A percentile compares a stretch with the other conserved stretches of the same genome.
These are phyloP conservation scores for Alosa alosa DNA, from an alignment of 2,113 vertebrate species.

Conservation along the genomic window DNA sequence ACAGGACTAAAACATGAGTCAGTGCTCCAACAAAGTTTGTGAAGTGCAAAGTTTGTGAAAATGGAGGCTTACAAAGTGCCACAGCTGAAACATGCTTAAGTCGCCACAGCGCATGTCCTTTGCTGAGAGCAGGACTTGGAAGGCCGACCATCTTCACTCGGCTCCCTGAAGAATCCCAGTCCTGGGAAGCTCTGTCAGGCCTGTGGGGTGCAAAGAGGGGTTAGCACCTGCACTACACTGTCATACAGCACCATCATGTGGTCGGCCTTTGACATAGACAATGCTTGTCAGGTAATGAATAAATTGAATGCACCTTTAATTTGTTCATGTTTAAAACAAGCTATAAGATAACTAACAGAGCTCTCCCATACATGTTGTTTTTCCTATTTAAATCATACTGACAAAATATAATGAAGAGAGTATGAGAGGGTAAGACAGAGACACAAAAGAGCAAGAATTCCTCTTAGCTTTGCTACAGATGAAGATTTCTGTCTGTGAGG, in stretches of 20 bases:
- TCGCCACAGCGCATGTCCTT: neutral
- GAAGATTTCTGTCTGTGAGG: neutral
- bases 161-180: neutral
- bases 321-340: neutral
- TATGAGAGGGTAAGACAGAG: conserved; percentile 17
- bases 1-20: too few species aligned
- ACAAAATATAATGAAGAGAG: neutral
- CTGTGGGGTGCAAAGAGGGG: neutral
- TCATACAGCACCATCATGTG: neutral
- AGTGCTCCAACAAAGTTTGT: too few species aligned
- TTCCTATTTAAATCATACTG: neutral
- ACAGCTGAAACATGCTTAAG: neutral
- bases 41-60: too few species aligned
- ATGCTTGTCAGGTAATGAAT: neutral
- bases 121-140: neutral
- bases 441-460: conserved; percentile 29
- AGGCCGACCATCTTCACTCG: too few species aligned
- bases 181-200: neutral
- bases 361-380: neutral
- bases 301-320: neutral
- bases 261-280: neutral
- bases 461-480: neutral
- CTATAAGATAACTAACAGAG: neutral
- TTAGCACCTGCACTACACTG: neutral
- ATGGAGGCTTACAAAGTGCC: neutral